phyloP scores from a whole-genome alignment of 2,797 vertebrate species.

The Podarcis siculus region DNA sequence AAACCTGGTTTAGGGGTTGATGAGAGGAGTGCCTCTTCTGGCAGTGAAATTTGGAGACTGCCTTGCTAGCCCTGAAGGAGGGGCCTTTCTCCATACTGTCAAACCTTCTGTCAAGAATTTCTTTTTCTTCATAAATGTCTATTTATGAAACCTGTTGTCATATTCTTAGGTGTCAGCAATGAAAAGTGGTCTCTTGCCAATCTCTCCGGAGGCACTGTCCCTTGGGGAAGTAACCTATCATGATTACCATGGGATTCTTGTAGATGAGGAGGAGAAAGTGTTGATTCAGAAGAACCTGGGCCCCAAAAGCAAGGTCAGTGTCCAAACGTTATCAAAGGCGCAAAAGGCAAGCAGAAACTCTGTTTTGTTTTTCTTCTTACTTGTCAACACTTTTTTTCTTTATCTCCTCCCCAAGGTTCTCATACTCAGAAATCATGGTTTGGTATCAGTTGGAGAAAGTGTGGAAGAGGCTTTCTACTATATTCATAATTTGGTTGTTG shows the following conservation, averaged over 20 bases:
- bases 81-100: background rate
- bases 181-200: constrained; percentile 95
- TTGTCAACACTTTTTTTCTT: background rate
- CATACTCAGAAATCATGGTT: constrained; percentile 95
- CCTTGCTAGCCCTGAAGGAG: background rate
- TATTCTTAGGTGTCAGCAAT: constrained; percentile 92
- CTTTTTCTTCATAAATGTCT: background rate
- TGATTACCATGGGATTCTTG: constrained; percentile 95
- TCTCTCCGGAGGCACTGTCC: constrained; percentile 94
- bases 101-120: background rate
- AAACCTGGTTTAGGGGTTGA: background rate
- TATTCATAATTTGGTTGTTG: constrained; percentile 93
- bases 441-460: constrained; percentile 92
- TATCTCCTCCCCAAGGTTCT: constrained; percentile 82
- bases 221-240: constrained; percentile 94
- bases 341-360: background rate
- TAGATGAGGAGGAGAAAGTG: constrained; percentile 89
- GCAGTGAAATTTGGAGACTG: background rate
- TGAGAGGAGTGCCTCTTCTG: background rate
- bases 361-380: background rate
- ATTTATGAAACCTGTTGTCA: background rate
- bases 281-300: constrained; percentile 94
- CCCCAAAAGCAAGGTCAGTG: constrained; percentile 91
- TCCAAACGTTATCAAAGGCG: background rate
- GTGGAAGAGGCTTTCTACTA: constrained; percentile 98